These are phyloP conservation scores for Heterodera carotae DNA, from an alignment of 1,140 invertebrate species.

Conservation along the genomic window DNA sequence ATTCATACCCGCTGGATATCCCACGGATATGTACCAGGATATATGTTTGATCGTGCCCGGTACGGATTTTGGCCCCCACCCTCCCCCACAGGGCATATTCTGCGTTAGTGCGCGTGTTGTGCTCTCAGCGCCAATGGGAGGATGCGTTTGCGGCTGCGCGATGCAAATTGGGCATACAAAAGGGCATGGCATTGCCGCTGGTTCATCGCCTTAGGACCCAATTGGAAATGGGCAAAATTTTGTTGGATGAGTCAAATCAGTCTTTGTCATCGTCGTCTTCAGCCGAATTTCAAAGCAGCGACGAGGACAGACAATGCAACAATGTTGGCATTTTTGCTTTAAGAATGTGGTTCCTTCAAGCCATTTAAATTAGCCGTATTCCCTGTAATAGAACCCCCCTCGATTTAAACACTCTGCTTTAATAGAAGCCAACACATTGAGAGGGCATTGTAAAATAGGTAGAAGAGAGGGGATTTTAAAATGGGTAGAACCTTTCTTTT, in stretches of 20 bases:
- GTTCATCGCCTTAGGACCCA: background rate
- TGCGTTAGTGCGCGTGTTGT: background rate
- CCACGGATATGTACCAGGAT: no score
- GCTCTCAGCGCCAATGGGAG: background rate
- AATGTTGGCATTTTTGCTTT: background rate
- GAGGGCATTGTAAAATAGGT: no score
- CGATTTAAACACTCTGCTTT: no score
- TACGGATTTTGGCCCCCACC: no score
- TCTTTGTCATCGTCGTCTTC: no score
- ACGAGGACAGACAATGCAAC: background rate
- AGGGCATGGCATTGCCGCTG: background rate
- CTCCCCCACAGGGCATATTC: background rate
- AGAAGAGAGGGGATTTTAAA: no score
- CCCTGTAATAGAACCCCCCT: no score
- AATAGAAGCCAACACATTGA: no score
- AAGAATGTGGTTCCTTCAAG: background rate
- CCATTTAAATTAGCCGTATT: no score
- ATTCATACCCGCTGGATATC: no score
- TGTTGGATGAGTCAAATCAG: background rate
- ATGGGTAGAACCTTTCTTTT: no score
- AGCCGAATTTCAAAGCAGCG: background rate
- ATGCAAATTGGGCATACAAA: background rate
- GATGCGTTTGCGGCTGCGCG: conserved; percentile 1
- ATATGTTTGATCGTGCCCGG: no score
- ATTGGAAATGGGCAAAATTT: background rate